These are phyloP conservation scores for Fistularia tabacaria DNA, from an alignment of 2,797 vertebrate species.

Conservation along the genomic window DNA sequence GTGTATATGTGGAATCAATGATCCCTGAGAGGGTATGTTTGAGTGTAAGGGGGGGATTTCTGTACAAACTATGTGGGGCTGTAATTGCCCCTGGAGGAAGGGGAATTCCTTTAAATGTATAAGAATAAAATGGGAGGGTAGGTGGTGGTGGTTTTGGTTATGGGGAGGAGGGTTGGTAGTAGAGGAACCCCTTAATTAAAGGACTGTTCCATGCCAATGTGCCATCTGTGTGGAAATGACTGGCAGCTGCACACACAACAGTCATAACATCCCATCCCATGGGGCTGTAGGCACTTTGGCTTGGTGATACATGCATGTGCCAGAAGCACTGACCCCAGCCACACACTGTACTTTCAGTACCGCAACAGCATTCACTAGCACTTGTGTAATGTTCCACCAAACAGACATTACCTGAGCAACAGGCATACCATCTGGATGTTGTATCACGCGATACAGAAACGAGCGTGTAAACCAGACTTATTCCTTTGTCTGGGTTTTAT, in stretches of 20 bases:
- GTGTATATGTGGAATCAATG: constrained; percentile 34
- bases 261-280: constrained; percentile 56
- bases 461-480: too few relatives aligned
- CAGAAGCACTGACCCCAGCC: constrained; percentile 42
- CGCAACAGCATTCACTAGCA: too few relatives aligned
- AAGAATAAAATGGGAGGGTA: constrained; percentile 32
- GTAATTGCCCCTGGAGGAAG: constrained; percentile 62
- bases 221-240: constrained; percentile 68
- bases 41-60: constrained; percentile 32
- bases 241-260: constrained; percentile 65
- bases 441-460: too few relatives aligned
- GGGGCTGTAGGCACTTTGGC: constrained; percentile 24
- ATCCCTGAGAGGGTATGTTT: constrained; percentile 25
- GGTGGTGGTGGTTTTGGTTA: constrained; percentile 43
- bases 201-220: constrained; percentile 64
- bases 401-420: not conserved
- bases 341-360: constrained; percentile 8
- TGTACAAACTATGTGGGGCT: constrained; percentile 52
- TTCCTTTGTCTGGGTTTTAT: too few relatives aligned
- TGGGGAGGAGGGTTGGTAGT: constrained; percentile 34
- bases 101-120: constrained; percentile 72
- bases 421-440: not conserved
- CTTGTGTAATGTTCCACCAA: too few relatives aligned
- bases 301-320: constrained; percentile 31
- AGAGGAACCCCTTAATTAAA: constrained; percentile 73